Evolutionary conservation across 2,113 vertebrate species (phyloP), one percentile per base, ranked within the genome.

Genomic region (Antechinus flavipes): DNA sequence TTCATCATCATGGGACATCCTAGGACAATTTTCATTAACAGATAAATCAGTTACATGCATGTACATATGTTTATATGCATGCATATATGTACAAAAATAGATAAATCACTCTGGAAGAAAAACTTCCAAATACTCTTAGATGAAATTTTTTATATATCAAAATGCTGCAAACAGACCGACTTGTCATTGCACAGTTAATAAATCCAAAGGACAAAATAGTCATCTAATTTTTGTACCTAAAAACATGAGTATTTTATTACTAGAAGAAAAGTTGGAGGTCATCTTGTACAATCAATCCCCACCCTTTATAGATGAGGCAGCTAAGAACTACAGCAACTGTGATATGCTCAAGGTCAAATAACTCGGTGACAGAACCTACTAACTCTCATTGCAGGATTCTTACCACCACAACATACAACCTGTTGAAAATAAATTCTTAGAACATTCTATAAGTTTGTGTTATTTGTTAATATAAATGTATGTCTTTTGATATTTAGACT

Each of bases 231-330:
- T 10, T 55, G 1, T 49, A 92, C 46, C 26, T 92, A 76, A 93
- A 96, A 89, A 90, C 6, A 49, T 10, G 47, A 42, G 8, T 22
- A 91, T 68, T 94, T 94, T 94, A 92, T 7, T 93, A 46, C 90
- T 91, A 76, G 42, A 92, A 95, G 1, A 0, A 84, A 42, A 84
- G 68, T 23, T 84, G 68, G 68, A 42, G 68, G 90, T 4, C 50
- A 92, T 9, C 54, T 5, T 56, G 89, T 16, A 35, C 11, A 61
- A 1, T 58, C 11, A 61, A 1, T 58, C 14, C 24, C 54, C 27
- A 91, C 23, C 47, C n/a, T 96, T 95, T 46, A 58, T 30, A 89
- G 42, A 89, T 50, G 54, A 96, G 25, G 52, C 91, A n/a, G 90
- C 9, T 54, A 24, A 94, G 26, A 14, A 7, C 42, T 25, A 24